A percentile compares a stretch with the other conserved stretches of the same genome.
Conservation (phyloP, 2,888 invertebrate genomes). For the Rhyacophila evoluta region DNA sequence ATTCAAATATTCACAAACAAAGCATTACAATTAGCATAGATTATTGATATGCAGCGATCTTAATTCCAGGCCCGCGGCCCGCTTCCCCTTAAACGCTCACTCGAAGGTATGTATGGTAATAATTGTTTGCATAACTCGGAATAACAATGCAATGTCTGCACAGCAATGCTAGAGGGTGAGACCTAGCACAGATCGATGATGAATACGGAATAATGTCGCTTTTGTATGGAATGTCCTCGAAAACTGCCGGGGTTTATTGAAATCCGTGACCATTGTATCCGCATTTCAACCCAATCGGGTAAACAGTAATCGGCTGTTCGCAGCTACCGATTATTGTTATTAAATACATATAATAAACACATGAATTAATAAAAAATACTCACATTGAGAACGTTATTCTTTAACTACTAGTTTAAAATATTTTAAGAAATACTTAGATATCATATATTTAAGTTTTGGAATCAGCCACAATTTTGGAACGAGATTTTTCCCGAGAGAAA, state of each 20-base stretch:
- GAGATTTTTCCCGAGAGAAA: no score
- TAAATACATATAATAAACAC: no score
- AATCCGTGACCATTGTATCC: slow-evolving; percentile 45
- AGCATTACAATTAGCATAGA: slow-evolving; percentile 11
- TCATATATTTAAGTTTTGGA: no score
- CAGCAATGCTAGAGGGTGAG: slow-evolving; percentile 45
- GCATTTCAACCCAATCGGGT: not conserved
- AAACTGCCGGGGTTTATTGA: slow-evolving; percentile 50
- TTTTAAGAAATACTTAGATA: no score
- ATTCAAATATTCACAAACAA: slow-evolving; percentile 2
- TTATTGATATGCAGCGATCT: slow-evolving; percentile 20
- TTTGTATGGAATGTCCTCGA: slow-evolving; percentile 41
- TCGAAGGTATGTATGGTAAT: slow-evolving; percentile 51
- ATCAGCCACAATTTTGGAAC: no score
- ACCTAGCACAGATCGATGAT: slow-evolving; percentile 17
- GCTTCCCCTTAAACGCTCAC: slow-evolving; percentile 20
- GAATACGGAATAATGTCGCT: slow-evolving; percentile 42
- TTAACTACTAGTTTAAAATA: no score
- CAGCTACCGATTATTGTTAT: no score
- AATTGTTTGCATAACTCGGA: slow-evolving; percentile 54
- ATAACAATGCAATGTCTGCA: slow-evolving; percentile 53
- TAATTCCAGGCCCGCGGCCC: not conserved
- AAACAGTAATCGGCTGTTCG: not conserved
- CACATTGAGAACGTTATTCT: no score
- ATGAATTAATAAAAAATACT: no score